phyloP scores from a whole-genome alignment of 2,113 vertebrate species.

The Alligator sinensis region DNA sequence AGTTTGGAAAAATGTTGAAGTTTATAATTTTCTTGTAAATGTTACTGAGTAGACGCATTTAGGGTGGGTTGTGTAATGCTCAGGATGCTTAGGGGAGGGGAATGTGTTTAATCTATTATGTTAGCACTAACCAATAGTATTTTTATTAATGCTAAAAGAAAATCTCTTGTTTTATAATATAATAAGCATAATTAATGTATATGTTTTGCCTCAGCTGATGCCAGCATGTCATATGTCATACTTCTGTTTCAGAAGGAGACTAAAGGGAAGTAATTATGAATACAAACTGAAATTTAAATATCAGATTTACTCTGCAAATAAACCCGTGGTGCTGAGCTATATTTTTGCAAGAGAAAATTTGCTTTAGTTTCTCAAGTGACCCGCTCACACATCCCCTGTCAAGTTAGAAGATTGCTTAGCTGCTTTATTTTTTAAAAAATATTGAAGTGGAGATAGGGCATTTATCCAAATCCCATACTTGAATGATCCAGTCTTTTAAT shows the following conservation, averaged over 20 bases:
- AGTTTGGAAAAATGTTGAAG: not conserved
- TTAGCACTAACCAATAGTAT: not conserved
- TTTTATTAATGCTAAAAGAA: not conserved
- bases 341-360: not conserved
- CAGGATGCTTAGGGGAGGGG: not conserved
- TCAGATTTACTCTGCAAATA: not conserved
- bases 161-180: not conserved
- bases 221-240: not conserved
- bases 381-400: not conserved
- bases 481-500: slow-evolving; percentile 31
- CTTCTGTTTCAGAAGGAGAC: not conserved
- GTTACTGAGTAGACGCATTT: not conserved
- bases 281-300: not conserved
- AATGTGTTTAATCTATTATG: not conserved
- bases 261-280: not conserved
- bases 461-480: slow-evolving; percentile 9
- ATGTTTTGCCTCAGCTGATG: not conserved
- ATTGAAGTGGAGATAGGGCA: slow-evolving; percentile 17
- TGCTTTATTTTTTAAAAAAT: slow-evolving; percentile 30
- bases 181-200: not conserved
- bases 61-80: not conserved
- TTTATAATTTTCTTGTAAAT: not conserved
- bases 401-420: not conserved
- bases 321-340: not conserved
- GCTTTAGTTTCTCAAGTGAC: not conserved